Conservation (phyloP, 53 echinoderm and acorn worm genomes). For the Crossaster papposus region DNA sequence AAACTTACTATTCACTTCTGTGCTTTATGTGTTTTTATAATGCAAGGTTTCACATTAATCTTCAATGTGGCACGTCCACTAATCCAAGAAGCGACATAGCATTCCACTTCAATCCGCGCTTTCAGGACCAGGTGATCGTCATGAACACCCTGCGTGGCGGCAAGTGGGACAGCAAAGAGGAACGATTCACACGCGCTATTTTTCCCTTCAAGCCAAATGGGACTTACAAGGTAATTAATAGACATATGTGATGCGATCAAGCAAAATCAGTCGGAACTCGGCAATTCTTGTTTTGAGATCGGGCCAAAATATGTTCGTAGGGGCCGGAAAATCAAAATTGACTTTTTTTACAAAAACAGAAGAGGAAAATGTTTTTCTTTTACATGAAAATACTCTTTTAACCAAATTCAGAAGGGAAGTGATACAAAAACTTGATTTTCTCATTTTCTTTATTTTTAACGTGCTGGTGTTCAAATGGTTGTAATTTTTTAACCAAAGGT, state of each 20-base stretch:
- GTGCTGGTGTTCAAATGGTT: too few relatives aligned
- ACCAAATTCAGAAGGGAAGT: too few relatives aligned
- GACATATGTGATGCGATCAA: neutral
- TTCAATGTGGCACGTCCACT: conserved; percentile 73
- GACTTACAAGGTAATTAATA: conserved; percentile 72
- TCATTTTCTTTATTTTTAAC: too few relatives aligned
- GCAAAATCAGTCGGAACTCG: too few relatives aligned
- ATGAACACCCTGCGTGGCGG: conserved; percentile 71
- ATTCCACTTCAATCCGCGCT: conserved; percentile 78
- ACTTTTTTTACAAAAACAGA: too few relatives aligned
- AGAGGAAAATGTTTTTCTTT: too few relatives aligned
- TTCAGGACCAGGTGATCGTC: conserved; percentile 30
- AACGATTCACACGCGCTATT: conserved; percentile 49
- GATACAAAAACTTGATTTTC: too few relatives aligned
- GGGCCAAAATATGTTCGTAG: too few relatives aligned
- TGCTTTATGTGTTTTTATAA: neutral
- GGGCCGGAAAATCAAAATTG: too few relatives aligned
- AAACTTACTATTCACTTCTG: neutral
- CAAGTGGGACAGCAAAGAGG: conserved; percentile 83
- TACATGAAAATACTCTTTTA: too few relatives aligned
- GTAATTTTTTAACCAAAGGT: too few relatives aligned
- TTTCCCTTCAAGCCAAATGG: conserved; percentile 87
- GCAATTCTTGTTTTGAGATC: too few relatives aligned
- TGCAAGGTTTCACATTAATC: conserved; percentile 84
- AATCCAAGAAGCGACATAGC: conserved; percentile 77